Conservation (phyloP, 2,113 vertebrate genomes). For the Heterochromis multidens region DNA sequence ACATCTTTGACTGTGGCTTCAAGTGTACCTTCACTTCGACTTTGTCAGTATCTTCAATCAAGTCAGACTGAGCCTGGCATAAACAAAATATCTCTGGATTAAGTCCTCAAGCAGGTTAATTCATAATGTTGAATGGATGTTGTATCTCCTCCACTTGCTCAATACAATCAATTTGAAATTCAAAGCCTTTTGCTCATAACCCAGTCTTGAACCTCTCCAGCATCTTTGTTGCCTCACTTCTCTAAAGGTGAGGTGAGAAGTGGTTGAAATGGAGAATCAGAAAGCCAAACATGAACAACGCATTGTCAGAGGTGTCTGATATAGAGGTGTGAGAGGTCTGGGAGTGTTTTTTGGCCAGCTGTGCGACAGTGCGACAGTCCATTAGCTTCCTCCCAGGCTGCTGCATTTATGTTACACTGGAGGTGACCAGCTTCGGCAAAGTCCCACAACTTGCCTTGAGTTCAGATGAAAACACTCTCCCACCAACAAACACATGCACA, state of each 20-base stretch:
- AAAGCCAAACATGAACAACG: not conserved
- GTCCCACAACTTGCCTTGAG: not conserved
- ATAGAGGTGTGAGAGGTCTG: constrained; percentile 7
- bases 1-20: not conserved
- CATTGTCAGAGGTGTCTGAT: constrained; percentile 3
- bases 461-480: not conserved
- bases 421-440: not conserved
- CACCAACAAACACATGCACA: no score
- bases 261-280: not conserved
- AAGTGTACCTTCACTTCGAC: not conserved
- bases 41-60: not conserved
- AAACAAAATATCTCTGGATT: constrained; percentile 6
- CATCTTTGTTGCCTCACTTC: not conserved
- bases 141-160: not conserved
- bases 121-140: not conserved
- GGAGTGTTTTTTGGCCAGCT: not conserved
- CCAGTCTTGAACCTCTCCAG: not conserved
- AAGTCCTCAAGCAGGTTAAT: not conserved
- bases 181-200: not conserved
- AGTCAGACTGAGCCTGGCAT: not conserved
- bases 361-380: constrained; percentile 22
- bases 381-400: constrained; percentile 2
- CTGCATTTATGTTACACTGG: not conserved
- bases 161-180: not conserved
- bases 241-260: constrained; percentile 8